These are phyloP conservation scores for Charanyca ferruginea DNA, from an alignment of 2,888 invertebrate species.

Conservation along the genomic window DNA sequence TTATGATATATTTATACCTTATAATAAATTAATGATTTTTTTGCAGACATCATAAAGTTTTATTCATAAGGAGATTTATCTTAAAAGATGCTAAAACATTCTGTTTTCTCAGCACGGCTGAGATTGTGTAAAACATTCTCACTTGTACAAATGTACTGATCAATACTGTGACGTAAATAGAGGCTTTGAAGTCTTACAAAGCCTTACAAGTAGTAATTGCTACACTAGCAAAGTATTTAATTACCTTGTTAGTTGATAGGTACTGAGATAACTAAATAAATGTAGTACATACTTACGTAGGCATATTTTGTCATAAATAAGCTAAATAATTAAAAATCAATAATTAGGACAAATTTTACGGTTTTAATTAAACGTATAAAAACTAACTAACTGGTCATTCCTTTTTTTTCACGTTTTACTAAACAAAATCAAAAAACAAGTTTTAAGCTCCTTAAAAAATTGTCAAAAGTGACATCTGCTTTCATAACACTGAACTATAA, in stretches of 20 bases:
- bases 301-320: neutral
- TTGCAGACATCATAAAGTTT: accelerated
- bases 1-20: neutral
- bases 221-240: slow-evolving; percentile 16
- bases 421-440: no score
- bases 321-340: no score
- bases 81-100: slow-evolving; percentile 11
- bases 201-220: slow-evolving; percentile 22
- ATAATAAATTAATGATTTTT: slow-evolving; percentile 16
- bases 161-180: slow-evolving; percentile 47
- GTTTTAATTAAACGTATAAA: no score
- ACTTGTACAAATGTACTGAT: slow-evolving; percentile 8
- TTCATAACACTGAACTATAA: neutral
- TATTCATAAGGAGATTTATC: neutral
- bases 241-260: slow-evolving; percentile 17
- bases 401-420: no score
- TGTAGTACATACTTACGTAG: no score
- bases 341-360: no score
- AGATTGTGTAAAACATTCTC: neutral
- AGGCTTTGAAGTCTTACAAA: slow-evolving; percentile 46
- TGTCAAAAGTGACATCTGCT: slow-evolving; percentile 26
- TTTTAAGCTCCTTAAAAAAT: no score
- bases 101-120: neutral
- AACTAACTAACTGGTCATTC: neutral
- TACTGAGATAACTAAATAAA: neutral